Evolutionary conservation across 2,888 invertebrate species (phyloP).

Genomic region (Ischnura elegans): DNA sequence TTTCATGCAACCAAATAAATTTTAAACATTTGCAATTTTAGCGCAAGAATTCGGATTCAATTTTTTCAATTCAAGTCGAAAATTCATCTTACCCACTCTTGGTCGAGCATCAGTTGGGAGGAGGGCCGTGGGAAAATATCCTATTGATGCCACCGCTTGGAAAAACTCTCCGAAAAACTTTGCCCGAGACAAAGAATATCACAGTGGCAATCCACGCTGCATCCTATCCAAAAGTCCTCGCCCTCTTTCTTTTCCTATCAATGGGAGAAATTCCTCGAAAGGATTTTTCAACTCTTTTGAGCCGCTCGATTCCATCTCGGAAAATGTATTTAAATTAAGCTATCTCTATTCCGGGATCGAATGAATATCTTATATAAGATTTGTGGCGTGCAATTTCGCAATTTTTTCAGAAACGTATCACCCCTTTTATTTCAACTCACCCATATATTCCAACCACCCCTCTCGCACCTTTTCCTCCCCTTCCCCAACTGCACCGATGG

Average conservation of each 20-base stretch:
- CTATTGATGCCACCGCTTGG: no score
- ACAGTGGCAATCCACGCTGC: background rate
- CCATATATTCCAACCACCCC: background rate
- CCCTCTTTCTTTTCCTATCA: background rate
- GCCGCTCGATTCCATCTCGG: background rate
- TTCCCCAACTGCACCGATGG: no score
- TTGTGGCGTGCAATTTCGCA: slow-evolving; percentile 48
- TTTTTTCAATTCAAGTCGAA: no score
- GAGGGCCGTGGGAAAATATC: no score
- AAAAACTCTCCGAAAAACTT: background rate
- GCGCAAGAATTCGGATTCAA: no score
- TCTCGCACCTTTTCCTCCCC: background rate
- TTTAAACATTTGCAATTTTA: no score
- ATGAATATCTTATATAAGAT: slow-evolving; percentile 50
- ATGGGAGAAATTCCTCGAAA: background rate
- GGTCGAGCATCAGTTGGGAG: no score
- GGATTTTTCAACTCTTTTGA: background rate
- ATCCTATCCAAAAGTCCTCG: background rate
- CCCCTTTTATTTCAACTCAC: background rate
- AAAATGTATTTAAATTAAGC: slow-evolving; percentile 48
- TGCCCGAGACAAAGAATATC: background rate
- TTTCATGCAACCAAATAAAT: no score
- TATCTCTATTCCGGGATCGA: slow-evolving; percentile 45
- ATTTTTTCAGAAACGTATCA: slow-evolving; percentile 46
- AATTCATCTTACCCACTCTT: no score